Conservation (phyloP, 2,797 vertebrate genomes). For the Mallotus villosus region DNA sequence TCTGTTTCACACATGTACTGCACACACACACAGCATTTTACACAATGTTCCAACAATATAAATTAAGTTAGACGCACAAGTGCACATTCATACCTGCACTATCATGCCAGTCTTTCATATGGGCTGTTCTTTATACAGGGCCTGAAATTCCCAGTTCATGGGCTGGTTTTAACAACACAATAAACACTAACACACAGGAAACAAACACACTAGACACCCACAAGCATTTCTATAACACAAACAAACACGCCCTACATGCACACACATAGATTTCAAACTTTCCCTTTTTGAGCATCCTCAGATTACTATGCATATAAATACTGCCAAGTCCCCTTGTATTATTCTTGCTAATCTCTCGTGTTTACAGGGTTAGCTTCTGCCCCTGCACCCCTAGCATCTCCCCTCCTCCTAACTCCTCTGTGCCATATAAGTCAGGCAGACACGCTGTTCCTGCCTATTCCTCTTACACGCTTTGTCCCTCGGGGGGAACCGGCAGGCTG, state of each 20-base stretch:
- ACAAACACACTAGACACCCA: conserved; percentile 1
- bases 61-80: too few relatives aligned
- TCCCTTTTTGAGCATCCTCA: conserved; percentile 53
- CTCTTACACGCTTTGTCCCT: conserved; percentile 12
- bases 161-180: conserved; percentile 17
- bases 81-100: too few relatives aligned
- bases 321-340: conserved; percentile 54
- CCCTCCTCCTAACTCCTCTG: neutral
- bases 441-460: conserved; percentile 42
- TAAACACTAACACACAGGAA: conserved; percentile 16
- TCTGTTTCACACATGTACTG: conserved; percentile 12
- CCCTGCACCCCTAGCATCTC: neutral
- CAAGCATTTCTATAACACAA: conserved; percentile 9
- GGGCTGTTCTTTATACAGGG: too few relatives aligned
- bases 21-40: neutral
- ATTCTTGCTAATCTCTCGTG: conserved; percentile 58
- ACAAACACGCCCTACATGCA: conserved; percentile 25
- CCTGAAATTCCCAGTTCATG: too few relatives aligned
- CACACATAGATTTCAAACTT: conserved; percentile 56
- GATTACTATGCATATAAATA: conserved; percentile 63
- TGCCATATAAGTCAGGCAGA: conserved; percentile 29
- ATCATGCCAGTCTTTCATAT: too few relatives aligned
- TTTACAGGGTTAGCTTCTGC: conserved; percentile 48
- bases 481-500: conserved; percentile 18
- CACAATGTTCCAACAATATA: too few relatives aligned